phyloP scores from a whole-genome alignment of 2,113 vertebrate species.

The Strix aluco region DNA sequence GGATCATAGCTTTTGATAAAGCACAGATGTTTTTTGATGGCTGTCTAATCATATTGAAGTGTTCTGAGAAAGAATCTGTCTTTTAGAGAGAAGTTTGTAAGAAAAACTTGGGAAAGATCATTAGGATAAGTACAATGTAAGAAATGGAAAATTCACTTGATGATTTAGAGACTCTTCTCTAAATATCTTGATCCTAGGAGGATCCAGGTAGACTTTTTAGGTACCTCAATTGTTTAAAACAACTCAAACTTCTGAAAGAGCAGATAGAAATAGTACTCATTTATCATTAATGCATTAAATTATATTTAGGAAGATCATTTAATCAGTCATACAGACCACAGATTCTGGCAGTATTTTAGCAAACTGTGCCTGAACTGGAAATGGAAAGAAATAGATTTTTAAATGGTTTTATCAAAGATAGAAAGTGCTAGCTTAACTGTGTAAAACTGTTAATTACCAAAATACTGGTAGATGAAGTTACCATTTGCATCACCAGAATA shows the following conservation, averaged over 20 bases:
- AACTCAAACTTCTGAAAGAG: constrained; percentile 13
- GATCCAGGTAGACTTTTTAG: neutral
- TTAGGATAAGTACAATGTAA: neutral
- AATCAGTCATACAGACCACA: neutral
- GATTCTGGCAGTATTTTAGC: neutral
- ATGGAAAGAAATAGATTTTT: neutral
- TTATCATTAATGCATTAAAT: constrained; percentile 47
- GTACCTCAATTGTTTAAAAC: neutral
- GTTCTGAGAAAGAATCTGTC: neutral
- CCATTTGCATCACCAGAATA: neutral
- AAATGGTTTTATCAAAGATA: neutral
- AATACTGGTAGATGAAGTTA: neutral
- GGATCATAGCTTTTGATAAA: neutral
- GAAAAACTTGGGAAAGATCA: neutral
- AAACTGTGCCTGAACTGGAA: constrained; percentile 6
- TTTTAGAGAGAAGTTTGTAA: neutral
- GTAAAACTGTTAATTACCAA: neutral
- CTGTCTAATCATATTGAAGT: neutral
- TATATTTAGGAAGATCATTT: constrained; percentile 51
- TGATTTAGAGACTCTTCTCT: neutral
- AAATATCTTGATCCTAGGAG: neutral
- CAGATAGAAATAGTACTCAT: constrained; percentile 35
- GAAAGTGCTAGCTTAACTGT: neutral
- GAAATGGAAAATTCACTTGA: neutral
- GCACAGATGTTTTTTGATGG: neutral